These are phyloP conservation scores for Epinephelus coioides DNA, from an alignment of 2,797 vertebrate species.

Conservation along the genomic window DNA sequence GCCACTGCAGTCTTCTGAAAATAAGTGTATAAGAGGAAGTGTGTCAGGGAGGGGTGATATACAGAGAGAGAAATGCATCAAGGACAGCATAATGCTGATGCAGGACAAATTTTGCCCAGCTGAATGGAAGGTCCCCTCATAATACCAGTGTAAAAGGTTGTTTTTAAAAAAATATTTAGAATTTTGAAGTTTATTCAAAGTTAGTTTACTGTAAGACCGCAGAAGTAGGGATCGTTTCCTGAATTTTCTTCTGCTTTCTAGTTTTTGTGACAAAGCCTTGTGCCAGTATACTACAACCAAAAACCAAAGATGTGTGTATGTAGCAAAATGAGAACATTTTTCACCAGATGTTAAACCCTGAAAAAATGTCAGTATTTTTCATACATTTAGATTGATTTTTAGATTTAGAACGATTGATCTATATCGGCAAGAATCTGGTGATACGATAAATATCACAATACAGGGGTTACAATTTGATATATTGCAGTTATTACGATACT, in stretches of 20 bases:
- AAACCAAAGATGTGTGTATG: neutral
- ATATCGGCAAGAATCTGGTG: no score
- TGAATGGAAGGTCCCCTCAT: neutral
- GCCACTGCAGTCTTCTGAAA: neutral
- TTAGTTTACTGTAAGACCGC: neutral
- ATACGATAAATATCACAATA: no score
- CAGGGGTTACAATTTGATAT: no score
- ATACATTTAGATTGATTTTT: no score
- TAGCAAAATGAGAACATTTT: fast-evolving
- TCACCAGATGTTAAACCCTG: neutral
- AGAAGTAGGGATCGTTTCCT: neutral
- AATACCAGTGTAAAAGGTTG: neutral
- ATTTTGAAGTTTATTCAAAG: neutral
- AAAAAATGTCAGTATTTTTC: neutral
- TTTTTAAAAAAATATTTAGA: neutral
- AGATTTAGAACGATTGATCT: no score
- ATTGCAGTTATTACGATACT: no score
- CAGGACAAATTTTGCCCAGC: neutral
- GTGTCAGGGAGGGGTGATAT: neutral
- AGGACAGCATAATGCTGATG: neutral
- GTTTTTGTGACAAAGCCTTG: neutral
- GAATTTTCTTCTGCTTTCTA: neutral
- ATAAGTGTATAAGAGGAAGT: neutral
- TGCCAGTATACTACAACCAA: neutral
- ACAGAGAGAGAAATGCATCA: slow-evolving; percentile 1